Conservation (phyloP, 1,140 invertebrate species). For the Lasioglossum albipes region DNA sequence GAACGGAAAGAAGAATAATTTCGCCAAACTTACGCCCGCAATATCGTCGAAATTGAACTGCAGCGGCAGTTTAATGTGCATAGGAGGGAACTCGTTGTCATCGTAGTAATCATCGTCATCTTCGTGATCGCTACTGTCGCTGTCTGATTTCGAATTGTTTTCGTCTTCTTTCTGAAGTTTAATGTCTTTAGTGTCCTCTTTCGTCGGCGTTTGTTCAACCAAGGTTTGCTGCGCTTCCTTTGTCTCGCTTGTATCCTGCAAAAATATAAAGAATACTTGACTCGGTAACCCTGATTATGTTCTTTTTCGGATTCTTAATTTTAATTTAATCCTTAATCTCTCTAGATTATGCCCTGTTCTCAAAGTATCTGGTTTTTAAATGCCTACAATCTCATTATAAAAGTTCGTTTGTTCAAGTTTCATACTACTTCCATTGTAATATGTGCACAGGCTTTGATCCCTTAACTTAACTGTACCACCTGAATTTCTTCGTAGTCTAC, state of each 20-base stretch:
- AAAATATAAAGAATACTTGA: neutral
- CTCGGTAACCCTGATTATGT: no score
- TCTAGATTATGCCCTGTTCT: no score
- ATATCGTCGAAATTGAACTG: conserved; percentile 90
- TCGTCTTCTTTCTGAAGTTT: conserved; percentile 70
- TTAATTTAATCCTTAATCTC: no score
- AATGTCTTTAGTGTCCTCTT: conserved; percentile 76
- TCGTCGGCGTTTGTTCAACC: conserved; percentile 59
- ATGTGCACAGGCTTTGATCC: no score
- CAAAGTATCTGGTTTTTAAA: no score
- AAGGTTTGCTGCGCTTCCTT: conserved; percentile 65
- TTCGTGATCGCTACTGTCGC: conserved; percentile 76
- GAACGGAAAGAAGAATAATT: no score
- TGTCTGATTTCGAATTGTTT: conserved; percentile 69
- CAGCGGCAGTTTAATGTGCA: conserved; percentile 88
- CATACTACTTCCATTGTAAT: no score
- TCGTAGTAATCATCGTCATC: conserved; percentile 82
- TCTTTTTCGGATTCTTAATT: no score
- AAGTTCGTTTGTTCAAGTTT: no score
- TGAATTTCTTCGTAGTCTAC: no score
- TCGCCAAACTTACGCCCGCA: conserved; percentile 81
- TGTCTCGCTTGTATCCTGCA: conserved; percentile 43
- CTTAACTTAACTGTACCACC: no score
- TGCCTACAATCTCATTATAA: no score
- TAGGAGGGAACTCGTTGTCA: conserved; percentile 82